Percentiles rank a stretch among this genome's conserved stretches.
phyloP scores from a whole-genome alignment of 2,113 vertebrate species.

The Charina bottae region DNA sequence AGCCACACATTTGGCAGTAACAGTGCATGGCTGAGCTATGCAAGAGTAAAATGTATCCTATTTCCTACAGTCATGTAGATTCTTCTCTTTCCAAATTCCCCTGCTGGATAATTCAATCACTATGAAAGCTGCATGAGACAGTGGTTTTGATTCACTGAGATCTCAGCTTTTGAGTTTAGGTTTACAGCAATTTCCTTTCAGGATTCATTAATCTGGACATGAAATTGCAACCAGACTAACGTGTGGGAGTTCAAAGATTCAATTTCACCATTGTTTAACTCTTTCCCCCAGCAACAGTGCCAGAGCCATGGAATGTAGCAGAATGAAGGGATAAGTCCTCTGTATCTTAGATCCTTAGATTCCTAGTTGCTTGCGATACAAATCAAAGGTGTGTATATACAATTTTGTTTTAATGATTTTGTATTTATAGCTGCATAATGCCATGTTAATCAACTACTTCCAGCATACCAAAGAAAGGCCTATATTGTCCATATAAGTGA shows the following conservation, averaged over 20 bases:
- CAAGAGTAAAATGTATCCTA: conserved; percentile 3
- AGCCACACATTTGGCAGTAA: background rate
- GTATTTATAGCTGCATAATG: background rate
- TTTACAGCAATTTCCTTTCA: background rate
- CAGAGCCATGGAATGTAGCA: background rate
- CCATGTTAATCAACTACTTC: background rate
- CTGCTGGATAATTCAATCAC: background rate
- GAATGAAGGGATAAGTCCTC: background rate
- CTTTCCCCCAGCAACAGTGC: background rate
- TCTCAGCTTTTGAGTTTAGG: conserved; percentile 15
- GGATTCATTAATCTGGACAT: background rate
- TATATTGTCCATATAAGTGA: background rate
- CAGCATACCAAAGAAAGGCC: background rate
- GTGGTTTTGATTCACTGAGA: background rate
- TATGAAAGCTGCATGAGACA: background rate
- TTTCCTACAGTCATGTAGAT: background rate
- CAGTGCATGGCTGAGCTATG: background rate
- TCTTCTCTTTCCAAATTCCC: conserved; percentile 2
- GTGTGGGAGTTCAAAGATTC: background rate
- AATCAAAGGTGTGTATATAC: background rate
- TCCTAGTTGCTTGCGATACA: background rate
- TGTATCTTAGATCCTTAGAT: background rate
- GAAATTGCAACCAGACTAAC: background rate
- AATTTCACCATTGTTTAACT: background rate
- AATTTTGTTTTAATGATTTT: background rate